Evolutionary conservation across 2,797 vertebrate species (phyloP).

Genomic region (Acanthurus tractus): DNA sequence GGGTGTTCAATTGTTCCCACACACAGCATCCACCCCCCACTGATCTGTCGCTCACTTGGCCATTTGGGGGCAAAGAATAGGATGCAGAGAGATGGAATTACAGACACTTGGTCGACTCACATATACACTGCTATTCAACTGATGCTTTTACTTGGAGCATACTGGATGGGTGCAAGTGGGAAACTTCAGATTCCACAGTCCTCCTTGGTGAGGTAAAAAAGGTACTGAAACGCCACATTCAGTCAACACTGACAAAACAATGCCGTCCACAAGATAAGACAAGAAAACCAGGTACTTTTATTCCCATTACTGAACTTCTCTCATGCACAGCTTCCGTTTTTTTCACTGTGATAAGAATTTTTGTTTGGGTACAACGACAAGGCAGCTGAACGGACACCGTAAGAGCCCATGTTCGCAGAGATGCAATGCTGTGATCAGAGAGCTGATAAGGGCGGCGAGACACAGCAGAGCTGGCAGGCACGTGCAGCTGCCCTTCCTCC

Average conservation of each 20-base stretch:
- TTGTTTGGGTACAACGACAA: constrained; percentile 56
- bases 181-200: constrained; percentile 68
- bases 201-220: constrained; percentile 34
- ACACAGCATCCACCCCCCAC: constrained; percentile 89
- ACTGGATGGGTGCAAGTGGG: constrained; percentile 50
- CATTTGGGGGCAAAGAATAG: constrained; percentile 70
- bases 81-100: constrained; percentile 77
- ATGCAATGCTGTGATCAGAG: constrained; percentile 33
- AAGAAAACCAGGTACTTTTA: neutral
- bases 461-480: constrained; percentile 43
- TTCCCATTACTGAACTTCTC: constrained; percentile 1
- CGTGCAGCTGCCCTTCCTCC: constrained; percentile 29
- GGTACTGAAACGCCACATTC: constrained; percentile 7
- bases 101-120: constrained; percentile 44
- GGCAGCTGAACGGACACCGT: constrained; percentile 36
- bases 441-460: constrained; percentile 66
- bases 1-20: constrained; percentile 92
- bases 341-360: constrained; percentile 44
- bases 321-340: neutral
- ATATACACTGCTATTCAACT: constrained; percentile 52
- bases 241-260: constrained; percentile 15
- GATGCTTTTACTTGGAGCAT: constrained; percentile 58
- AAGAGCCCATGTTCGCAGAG: constrained; percentile 10
- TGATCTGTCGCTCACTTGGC: constrained; percentile 90
- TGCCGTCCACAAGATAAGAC: neutral